Base-by-base conservation (phyloP, 2,113 vertebrate genomes). In the Peromyscus leucopus region DNA sequence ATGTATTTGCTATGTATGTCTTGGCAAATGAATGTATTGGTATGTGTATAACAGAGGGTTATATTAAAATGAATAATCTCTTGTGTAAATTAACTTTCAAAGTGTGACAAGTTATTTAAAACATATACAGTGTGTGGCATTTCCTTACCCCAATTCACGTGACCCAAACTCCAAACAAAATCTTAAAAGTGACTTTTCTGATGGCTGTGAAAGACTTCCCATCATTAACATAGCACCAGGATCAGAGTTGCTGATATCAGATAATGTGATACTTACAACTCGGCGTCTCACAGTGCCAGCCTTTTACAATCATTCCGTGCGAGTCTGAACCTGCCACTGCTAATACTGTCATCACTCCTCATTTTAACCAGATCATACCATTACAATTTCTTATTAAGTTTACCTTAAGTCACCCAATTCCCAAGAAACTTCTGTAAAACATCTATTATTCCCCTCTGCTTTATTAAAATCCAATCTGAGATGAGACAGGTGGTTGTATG, bases 301-400 rank as follows among this genome's bases (percentile, higher is more conserved):
- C 16, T 13, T 87, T 84, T 55, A 21, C 36, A 55, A 36, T 0
- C 19, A 93, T 31, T 94, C 9, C 79, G 11, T 88, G 61, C 82
- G 85, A 1, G 11, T 16, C 13, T 93, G 42, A 89, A 94, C 33
- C 26, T 9, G 1, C 57, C 46, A 48, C 26, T 19, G 12, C 24
- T 11, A 24, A 17, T 51, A 88, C 17, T 74, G 22, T 8, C 31
- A 59, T 75, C 13, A 48, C 1, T 7, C 17, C 71, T 42, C 69
- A 88, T 69, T 92, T 95, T 59, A 87, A 86, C 10, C 21, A 84
- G 55, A 76, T 83, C 94, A 72, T 80, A 26, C 31, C 76, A 46
- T 36, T 74, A 36, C 2, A 86, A 74, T 46, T 65, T 36, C 39
- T 69, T 65, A 63, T 65, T 55, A 92, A 92, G 90, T 61, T 84